phyloP scores from a whole-genome alignment of 2,113 vertebrate genomes.

The Pantherophis guttatus region DNA sequence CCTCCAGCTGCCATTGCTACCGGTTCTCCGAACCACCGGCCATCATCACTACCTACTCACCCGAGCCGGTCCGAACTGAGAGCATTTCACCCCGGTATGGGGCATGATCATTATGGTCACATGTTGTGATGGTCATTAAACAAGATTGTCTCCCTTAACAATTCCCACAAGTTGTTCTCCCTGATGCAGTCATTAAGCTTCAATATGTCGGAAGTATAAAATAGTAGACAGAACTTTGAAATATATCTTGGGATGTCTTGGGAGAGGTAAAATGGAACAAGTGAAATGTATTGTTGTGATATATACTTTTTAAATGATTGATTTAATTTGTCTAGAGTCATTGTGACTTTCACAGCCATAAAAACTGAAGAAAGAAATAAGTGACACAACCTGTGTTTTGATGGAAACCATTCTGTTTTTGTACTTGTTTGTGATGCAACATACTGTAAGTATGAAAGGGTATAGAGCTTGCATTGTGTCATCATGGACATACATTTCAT shows the following conservation, averaged over 20 bases:
- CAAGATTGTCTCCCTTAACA: not conserved
- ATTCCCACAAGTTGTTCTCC: not conserved
- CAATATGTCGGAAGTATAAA: not conserved
- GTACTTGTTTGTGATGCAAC: not conserved
- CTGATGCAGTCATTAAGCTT: not conserved
- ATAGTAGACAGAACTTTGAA: not conserved
- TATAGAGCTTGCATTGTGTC: not conserved
- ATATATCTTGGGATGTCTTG: not conserved
- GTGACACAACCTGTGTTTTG: not conserved
- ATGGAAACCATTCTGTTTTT: not conserved
- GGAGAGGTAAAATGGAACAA: not conserved
- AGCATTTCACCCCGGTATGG: too few relatives aligned
- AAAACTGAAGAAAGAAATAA: not conserved
- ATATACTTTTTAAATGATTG: not conserved
- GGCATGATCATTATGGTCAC: not conserved
- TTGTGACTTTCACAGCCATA: not conserved
- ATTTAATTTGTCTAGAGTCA: not conserved
- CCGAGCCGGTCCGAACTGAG: too few relatives aligned
- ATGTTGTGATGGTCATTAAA: not conserved
- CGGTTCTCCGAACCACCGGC: too few relatives aligned
- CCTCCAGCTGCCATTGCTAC: too few relatives aligned
- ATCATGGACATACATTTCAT: not conserved
- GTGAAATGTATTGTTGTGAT: not conserved
- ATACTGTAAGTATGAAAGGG: not conserved
- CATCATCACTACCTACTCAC: too few relatives aligned